Evolutionary conservation across 1,140 invertebrate genomes (phyloP), one percentile per base, ranked within the genome.

Genomic region (Drosophila mayri): DNA sequence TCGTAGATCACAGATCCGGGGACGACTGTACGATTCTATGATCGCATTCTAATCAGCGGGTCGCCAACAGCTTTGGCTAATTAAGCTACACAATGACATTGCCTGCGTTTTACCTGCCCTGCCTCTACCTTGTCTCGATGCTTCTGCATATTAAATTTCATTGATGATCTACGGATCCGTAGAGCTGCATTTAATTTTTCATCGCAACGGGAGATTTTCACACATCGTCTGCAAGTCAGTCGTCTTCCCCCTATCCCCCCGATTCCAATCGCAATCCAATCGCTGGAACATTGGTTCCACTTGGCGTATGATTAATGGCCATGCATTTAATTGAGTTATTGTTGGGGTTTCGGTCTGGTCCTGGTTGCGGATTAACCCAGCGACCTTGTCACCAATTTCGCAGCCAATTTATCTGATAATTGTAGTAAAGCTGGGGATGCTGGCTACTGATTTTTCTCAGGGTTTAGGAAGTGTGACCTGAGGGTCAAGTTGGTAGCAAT

Each of bases 151-250:
- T 91, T 91, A 91, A 87, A 81, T 91, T 91, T 91, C 87, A 91
- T 91, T 91, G 87, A 87, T 91, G 87, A 91, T 91, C 87, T 76
- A 91, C 72, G 83, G 74, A 66, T 78, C 43, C 81, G 71, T 79
- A 91, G 84, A 84, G 65, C 76, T 91, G 83, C 87, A 91, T 91
- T 91, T 87, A 87, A 87, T 91, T 91, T 90, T 91, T 91, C 83
- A 87, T 84, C 87, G 44, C 87, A 65, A 76, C 87, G 83, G 87
- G 87, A 84, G 79, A 91, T 87, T 91, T 91, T 91, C 87, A 91
- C 87, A 91, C 87, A 84, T 91, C 62, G 74, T 76, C 72, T 58
- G 57, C 61, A 30, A 41, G 57, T n/a, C 38, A 1, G 18, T 18
- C 25, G 25, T 25, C 25, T 25, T 3, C 10, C 2, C n/a, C n/a